These are phyloP conservation scores for Entomyzon cyanotis DNA, from an alignment of 2,113 vertebrate genomes.

Conservation along the genomic window DNA sequence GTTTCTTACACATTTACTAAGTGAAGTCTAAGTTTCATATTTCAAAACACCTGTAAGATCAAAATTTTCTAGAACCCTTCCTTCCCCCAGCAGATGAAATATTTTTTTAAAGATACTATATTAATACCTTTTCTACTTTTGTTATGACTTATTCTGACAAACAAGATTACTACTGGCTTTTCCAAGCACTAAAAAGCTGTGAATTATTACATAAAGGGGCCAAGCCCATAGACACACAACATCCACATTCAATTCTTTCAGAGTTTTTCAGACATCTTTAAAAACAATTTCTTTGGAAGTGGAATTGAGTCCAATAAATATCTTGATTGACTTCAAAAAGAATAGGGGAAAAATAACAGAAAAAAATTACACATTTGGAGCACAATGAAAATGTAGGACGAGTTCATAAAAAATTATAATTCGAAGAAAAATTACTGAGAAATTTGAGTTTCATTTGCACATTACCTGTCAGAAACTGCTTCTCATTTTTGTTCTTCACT, in stretches of 20 bases:
- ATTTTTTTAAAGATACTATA: background rate
- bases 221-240: background rate
- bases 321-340: background rate
- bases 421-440: background rate
- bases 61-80: background rate
- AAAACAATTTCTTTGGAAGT: background rate
- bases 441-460: background rate
- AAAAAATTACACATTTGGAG: background rate
- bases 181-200: background rate
- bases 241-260: background rate
- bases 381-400: background rate
- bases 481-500: background rate
- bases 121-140: background rate
- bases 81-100: background rate
- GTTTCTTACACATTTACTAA: background rate
- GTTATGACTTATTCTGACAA: background rate
- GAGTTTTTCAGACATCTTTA: background rate
- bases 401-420: background rate
- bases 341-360: background rate
- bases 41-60: background rate
- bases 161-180: background rate
- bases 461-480: background rate
- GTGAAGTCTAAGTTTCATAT: background rate
- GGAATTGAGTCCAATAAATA: accelerated
- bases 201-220: background rate